phyloP scores from a whole-genome alignment of 2,888 invertebrate genomes.

The Gari tellinella region DNA sequence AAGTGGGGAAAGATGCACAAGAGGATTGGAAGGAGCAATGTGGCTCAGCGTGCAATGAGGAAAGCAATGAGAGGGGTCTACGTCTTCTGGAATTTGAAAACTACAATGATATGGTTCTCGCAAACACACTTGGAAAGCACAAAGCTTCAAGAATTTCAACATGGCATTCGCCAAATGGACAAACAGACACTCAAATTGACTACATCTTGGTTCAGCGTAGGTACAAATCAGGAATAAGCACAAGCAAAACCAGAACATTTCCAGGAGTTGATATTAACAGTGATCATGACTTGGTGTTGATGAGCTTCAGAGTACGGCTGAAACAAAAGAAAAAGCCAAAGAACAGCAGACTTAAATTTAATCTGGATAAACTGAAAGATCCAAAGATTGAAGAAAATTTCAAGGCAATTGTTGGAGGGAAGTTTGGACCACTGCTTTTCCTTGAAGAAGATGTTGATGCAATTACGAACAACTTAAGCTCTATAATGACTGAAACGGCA shows the following conservation, averaged over 20 bases:
- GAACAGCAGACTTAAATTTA: conserved; percentile 15
- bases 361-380: conserved; percentile 27
- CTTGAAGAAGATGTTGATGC: background rate
- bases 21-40: conserved; percentile 27
- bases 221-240: conserved; percentile 28
- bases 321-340: conserved; percentile 23
- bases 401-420: conserved; percentile 12
- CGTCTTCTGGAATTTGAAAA: conserved; percentile 49
- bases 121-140: conserved; percentile 37
- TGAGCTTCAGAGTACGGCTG: conserved; percentile 19
- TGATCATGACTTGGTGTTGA: conserved; percentile 23
- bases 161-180: conserved; percentile 16
- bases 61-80: conserved; percentile 32
- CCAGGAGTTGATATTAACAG: conserved; percentile 27
- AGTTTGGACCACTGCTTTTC: background rate
- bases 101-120: conserved; percentile 21
- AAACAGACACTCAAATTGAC: conserved; percentile 39
- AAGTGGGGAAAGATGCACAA: conserved; percentile 34
- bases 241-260: conserved; percentile 20
- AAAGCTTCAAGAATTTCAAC: conserved; percentile 33
- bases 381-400: conserved; percentile 10
- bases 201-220: conserved; percentile 34
- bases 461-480: background rate
- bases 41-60: conserved; percentile 17
- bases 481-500: conserved; percentile 13